Conservation (phyloP, 2,113 vertebrate species). For the Copsychus sechellarum region DNA sequence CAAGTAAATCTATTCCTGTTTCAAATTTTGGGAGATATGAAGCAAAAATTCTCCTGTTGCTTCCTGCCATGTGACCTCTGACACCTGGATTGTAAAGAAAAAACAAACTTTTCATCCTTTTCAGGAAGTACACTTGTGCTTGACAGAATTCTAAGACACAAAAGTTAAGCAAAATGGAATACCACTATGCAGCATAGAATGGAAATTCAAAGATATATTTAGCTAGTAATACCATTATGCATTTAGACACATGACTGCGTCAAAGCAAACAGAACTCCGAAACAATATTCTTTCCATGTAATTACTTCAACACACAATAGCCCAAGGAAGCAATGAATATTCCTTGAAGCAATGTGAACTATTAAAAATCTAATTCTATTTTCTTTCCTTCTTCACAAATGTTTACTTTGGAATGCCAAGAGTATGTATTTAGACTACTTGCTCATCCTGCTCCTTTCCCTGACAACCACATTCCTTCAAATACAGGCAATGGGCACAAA, state of each 20-base stretch:
- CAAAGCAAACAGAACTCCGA: background rate
- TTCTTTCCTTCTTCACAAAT: background rate
- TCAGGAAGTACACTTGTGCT: background rate
- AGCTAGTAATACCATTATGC: background rate
- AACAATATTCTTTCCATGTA: background rate
- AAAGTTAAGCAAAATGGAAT: background rate
- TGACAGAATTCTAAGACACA: background rate
- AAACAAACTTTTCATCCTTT: background rate
- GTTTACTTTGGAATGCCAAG: background rate
- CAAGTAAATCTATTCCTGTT: background rate
- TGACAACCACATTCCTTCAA: background rate
- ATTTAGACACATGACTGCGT: accelerated
- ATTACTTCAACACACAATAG: background rate
- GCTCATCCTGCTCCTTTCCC: background rate
- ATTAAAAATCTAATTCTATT: background rate
- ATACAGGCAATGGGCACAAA: accelerated
- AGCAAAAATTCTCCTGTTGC: background rate
- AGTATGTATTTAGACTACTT: background rate
- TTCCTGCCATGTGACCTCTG: background rate
- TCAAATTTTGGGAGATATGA: background rate
- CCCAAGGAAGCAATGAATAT: background rate
- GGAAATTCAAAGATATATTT: background rate
- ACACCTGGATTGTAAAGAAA: background rate
- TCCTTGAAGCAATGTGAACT: background rate
- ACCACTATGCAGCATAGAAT: background rate